A percentile compares a stretch with the other conserved stretches of the same genome.
Evolutionary conservation across 2,113 vertebrate genomes (phyloP).

Genomic region (Emydura subglobosa): DNA sequence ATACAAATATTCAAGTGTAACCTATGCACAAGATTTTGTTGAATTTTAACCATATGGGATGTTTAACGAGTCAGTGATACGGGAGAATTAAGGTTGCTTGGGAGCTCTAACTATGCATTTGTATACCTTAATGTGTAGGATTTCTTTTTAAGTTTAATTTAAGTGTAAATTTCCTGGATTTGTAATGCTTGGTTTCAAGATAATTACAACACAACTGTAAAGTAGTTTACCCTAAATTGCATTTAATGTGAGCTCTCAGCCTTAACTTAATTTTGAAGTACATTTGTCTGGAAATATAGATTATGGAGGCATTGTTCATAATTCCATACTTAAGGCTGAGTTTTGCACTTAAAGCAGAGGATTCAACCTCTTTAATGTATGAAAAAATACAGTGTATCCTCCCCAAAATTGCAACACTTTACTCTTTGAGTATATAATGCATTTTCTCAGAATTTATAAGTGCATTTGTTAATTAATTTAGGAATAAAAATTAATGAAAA

Average conservation of each 20-base stretch:
- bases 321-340: background rate
- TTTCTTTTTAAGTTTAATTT: background rate
- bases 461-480: background rate
- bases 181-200: background rate
- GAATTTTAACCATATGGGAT: background rate
- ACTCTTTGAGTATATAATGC: background rate
- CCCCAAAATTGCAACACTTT: accelerated
- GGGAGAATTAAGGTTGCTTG: background rate
- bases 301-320: background rate
- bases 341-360: background rate
- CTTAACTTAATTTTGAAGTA: background rate
- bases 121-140: background rate
- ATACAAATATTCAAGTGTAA: background rate
- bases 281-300: background rate
- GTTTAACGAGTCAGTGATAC: background rate
- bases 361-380: background rate
- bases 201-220: background rate
- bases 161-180: background rate
- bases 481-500: slow-evolving; percentile 8
- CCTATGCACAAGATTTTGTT: background rate
- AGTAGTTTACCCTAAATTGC: background rate
- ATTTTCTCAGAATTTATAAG: background rate
- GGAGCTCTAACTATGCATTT: background rate
- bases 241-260: background rate
- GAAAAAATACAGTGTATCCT: background rate